Percentiles rank a stretch among this genome's conserved stretches.
Conservation (phyloP, 64 coral and sea anemone genomes). For the Porites australiensis region DNA sequence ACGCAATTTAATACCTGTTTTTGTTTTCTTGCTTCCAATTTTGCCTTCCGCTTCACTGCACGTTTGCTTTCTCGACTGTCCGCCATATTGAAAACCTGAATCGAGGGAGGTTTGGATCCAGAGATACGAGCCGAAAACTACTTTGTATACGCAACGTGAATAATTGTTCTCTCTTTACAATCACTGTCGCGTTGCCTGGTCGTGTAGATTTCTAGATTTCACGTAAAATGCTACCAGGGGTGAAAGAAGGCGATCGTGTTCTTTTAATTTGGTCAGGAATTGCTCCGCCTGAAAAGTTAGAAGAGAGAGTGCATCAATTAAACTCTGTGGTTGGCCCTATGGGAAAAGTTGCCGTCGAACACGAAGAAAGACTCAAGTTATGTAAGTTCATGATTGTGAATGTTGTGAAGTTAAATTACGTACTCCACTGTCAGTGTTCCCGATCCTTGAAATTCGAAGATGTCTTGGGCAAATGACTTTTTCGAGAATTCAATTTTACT, state of each 20-base stretch:
- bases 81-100: conserved; percentile 66
- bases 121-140: background rate
- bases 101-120: background rate
- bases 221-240: conserved; percentile 39
- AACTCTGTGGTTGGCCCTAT: conserved; percentile 46
- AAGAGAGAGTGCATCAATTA: conserved; percentile 73
- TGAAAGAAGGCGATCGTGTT: conserved; percentile 64
- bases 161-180: too few relatives aligned
- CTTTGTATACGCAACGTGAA: too few relatives aligned
- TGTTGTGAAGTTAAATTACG: background rate
- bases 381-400: conserved; percentile 59
- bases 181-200: too few relatives aligned
- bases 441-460: too few relatives aligned
- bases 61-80: conserved; percentile 35
- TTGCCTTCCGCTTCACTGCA: conserved; percentile 36
- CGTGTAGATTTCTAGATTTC: too few relatives aligned
- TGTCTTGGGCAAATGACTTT: too few relatives aligned
- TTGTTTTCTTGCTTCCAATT: conserved; percentile 38
- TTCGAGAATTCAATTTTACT: too few relatives aligned
- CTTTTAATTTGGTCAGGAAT: conserved; percentile 93
- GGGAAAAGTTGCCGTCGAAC: conserved; percentile 85
- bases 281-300: conserved; percentile 76
- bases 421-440: background rate
- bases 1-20: background rate
- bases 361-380: conserved; percentile 80